Evolutionary conservation across 2,888 invertebrate species (phyloP).

Genomic region (Thalpophila matura): DNA sequence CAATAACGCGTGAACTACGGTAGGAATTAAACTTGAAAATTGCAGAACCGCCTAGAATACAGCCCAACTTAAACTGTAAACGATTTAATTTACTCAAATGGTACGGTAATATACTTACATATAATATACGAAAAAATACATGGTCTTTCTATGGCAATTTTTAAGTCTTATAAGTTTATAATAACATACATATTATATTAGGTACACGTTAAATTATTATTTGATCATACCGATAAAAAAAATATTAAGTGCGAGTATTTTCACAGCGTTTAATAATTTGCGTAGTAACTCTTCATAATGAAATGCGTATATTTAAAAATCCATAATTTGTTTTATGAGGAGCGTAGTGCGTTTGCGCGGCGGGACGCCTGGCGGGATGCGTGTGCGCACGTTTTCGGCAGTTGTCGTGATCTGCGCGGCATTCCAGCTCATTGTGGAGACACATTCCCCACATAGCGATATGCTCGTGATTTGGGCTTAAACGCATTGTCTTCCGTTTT

Average conservation of each 20-base stretch:
- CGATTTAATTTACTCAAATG: slow-evolving; percentile 22
- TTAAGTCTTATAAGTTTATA: no score
- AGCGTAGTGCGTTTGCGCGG: slow-evolving; percentile 38
- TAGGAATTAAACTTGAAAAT: slow-evolving; percentile 11
- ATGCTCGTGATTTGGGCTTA: slow-evolving; percentile 80
- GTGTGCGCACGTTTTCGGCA: slow-evolving; percentile 82
- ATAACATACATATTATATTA: no score
- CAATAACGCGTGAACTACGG: not conserved
- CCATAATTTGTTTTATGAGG: slow-evolving; percentile 54
- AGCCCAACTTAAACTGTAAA: slow-evolving; percentile 11
- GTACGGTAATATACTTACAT: slow-evolving; percentile 7
- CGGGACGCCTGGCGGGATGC: slow-evolving; percentile 68
- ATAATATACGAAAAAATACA: no score
- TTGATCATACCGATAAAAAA: not conserved
- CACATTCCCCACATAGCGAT: slow-evolving; percentile 85
- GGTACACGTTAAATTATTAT: no score
- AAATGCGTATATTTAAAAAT: slow-evolving; percentile 21
- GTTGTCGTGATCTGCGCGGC: slow-evolving; percentile 72
- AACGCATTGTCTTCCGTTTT: slow-evolving; percentile 79
- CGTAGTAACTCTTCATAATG: no score
- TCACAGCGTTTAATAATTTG: no score
- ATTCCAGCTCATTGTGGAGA: slow-evolving; percentile 69
- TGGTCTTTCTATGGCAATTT: no score
- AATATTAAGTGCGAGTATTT: no score
- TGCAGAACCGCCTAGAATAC: slow-evolving; percentile 14